Conservation (phyloP, 1,140 invertebrate genomes). For the Dendroctonus ponderosae region DNA sequence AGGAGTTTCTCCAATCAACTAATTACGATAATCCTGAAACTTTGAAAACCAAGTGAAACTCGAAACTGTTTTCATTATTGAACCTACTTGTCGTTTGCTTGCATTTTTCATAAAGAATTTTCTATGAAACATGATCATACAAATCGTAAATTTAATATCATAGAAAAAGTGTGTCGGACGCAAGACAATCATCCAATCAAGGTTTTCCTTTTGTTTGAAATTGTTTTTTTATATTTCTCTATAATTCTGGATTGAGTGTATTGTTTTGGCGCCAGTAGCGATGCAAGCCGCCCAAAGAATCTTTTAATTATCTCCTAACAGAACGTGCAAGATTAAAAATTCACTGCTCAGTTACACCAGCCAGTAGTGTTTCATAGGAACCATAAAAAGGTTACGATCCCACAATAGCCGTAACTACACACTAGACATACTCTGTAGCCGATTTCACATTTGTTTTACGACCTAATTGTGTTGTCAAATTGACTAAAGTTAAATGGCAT, state of each 20-base stretch:
- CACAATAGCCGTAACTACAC: conserved; percentile 47
- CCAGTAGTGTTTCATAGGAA: conserved; percentile 40
- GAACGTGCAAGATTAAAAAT: conserved; percentile 27
- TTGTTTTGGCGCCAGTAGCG: conserved; percentile 6
- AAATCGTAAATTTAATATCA: too few relatives aligned
- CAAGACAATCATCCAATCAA: too few relatives aligned
- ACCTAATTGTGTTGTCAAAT: conserved; percentile 48
- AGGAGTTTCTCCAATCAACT: too few relatives aligned
- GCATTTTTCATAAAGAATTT: too few relatives aligned
- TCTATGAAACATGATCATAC: too few relatives aligned
- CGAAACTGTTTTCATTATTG: too few relatives aligned
- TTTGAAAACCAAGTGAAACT: too few relatives aligned
- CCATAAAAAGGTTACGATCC: conserved; percentile 48
- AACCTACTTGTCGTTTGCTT: too few relatives aligned
- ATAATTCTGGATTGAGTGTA: background rate
- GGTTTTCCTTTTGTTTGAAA: too few relatives aligned
- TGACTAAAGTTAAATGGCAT: conserved; percentile 41
- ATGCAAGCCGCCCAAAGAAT: background rate
- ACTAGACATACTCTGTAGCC: conserved; percentile 46
- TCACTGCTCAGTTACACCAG: conserved; percentile 28
- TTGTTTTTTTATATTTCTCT: too few relatives aligned
- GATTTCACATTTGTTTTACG: conserved; percentile 47
- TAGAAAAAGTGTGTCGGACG: too few relatives aligned
- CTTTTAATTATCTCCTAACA: conserved; percentile 26
- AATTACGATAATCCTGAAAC: too few relatives aligned